Evolutionary conservation across 2,797 vertebrate genomes (phyloP), one percentile per base, ranked within the genome.

Genomic region (Danio tinwini): DNA sequence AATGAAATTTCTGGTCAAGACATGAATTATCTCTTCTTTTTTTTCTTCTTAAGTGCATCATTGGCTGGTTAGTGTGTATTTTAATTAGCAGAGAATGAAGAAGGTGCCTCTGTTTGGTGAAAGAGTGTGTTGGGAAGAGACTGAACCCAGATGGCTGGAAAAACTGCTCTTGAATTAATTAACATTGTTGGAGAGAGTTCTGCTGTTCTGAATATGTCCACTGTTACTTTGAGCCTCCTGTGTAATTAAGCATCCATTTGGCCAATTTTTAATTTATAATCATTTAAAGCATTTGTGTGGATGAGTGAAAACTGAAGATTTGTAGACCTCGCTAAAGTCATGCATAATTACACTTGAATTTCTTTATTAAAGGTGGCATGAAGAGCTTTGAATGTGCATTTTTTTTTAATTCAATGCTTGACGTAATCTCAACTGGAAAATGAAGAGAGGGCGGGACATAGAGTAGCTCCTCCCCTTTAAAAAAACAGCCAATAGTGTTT

Each of bases 141-240:
- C 74, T 84, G 64, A 44, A 73, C 89, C 84, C 92, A 94, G 91
- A 92, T 92, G 91, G 89, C 87, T 74, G 53, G 85, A 78, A 83
- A 59, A 80, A 80, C 78, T 72, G 86, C 87, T 87, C 89, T 92
- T 90, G 85, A 89, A 83, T 83, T 86, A 82, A 72, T 76, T 64
- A 49, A 63, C 53, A 16, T 62, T 21, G 39, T 55, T 80, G 62
- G 68, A 80, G 16, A 45, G 61, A 17, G 19, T 63, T 71, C 49
- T 76, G 58, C 74, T 55, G 61, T 37, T 4, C 16, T 29, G 67
- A 80, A 63, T 72, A 70, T 70, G 62, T 37, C 59, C 72, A 21
- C 70, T 63, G 47, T 78, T 7, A 12, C 37, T n/a, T 37, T n/a
- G 8, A 68, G 65, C 19, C 58, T 70, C 74, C 21, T 47, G 74